Evolutionary conservation across 1,140 invertebrate genomes (phyloP).

Genomic region (Brachionus asplanchnoidis): DNA sequence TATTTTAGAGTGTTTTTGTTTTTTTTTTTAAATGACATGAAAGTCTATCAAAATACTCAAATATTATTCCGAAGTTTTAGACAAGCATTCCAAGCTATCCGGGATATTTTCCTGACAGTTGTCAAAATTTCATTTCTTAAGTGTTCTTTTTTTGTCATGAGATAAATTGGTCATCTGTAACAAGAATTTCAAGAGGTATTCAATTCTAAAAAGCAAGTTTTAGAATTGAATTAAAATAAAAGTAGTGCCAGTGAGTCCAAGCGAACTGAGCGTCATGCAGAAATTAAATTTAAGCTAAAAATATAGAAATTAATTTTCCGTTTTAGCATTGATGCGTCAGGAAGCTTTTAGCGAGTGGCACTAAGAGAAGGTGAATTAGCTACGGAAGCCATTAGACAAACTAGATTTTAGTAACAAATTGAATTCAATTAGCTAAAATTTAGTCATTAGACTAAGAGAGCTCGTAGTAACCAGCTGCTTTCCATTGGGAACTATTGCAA

Average conservation of each 20-base stretch:
- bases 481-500: background rate
- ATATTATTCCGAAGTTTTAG: background rate
- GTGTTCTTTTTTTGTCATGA: background rate
- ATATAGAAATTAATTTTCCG: background rate
- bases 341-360: background rate
- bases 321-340: background rate
- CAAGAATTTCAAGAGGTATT: background rate
- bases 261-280: background rate
- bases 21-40: background rate
- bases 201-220: background rate
- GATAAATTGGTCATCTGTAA: background rate
- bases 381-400: background rate
- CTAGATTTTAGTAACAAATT: background rate
- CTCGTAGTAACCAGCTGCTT: background rate
- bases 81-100: background rate
- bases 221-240: background rate
- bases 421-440: conserved; percentile 4
- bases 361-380: background rate
- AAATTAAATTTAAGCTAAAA: background rate
- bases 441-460: background rate
- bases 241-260: background rate
- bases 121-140: background rate
- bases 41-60: background rate
- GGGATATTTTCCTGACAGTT: background rate
- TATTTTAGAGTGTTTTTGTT: background rate